Conservation (phyloP, 2,113 vertebrate genomes). For the Cebidichthys violaceus region DNA sequence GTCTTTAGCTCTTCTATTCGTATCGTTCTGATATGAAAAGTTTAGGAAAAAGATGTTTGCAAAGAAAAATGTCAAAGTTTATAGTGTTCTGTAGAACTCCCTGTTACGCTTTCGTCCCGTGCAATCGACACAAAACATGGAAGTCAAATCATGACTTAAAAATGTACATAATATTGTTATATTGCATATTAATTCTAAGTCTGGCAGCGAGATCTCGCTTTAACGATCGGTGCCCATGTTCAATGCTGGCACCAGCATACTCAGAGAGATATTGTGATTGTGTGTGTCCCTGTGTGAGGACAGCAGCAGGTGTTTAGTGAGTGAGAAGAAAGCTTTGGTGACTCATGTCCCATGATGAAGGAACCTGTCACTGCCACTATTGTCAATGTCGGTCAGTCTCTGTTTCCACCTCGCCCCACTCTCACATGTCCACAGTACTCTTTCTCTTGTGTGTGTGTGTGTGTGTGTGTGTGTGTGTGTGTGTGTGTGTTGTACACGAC, state of each 20-base stretch:
- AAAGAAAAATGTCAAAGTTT: neutral
- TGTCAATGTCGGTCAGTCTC: slow-evolving; percentile 50
- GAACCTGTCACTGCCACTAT: slow-evolving; percentile 67
- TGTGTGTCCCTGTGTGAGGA: neutral
- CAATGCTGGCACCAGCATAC: no score
- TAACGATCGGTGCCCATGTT: neutral
- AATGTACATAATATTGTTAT: neutral
- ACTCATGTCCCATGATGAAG: slow-evolving; percentile 66
- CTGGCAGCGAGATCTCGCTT: neutral
- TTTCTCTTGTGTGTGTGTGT: slow-evolving; percentile 23
- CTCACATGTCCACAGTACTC: slow-evolving; percentile 29
- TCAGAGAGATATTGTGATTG: no score
- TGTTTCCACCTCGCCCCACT: slow-evolving; percentile 30
- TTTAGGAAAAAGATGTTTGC: no score
- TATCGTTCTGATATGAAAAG: neutral
- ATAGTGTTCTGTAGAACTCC: neutral
- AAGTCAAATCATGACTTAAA: neutral
- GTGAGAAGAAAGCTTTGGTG: slow-evolving; percentile 50
- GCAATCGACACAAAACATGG: neutral
- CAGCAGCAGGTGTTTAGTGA: slow-evolving; percentile 56
- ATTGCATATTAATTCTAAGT: neutral
- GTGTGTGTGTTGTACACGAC: slow-evolving; percentile 1
- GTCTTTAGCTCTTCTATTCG: neutral
- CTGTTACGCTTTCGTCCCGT: neutral
- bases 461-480: slow-evolving; percentile 29